Percentiles rank a stretch among this genome's conserved stretches.
These are phyloP conservation scores for Cephalopterus ornatus DNA, from an alignment of 2,113 vertebrate species.

Conservation along the genomic window DNA sequence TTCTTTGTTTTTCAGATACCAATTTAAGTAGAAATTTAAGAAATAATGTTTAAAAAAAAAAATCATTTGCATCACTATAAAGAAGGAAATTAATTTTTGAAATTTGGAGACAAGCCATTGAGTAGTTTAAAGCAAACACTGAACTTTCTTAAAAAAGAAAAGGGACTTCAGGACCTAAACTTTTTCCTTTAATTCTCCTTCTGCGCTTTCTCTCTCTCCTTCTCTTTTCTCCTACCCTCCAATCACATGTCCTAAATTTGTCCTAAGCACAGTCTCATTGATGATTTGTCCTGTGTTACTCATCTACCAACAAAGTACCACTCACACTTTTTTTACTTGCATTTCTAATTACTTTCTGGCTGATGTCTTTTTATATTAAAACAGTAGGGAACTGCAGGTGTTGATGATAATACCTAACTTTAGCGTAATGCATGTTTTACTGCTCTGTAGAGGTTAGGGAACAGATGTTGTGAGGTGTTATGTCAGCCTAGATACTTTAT, in stretches of 20 bases:
- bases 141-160: too few species aligned
- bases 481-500: neutral
- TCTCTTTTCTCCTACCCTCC: neutral
- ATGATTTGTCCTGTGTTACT: neutral
- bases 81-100: neutral
- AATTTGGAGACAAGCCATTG: neutral
- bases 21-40: neutral
- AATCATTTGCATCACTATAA: neutral
- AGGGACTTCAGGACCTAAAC: neutral
- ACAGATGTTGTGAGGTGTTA: neutral
- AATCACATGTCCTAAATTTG: neutral
- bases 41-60: neutral
- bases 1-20: neutral
- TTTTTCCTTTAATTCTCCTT: neutral
- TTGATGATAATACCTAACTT: neutral
- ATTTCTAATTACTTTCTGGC: neutral
- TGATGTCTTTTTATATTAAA: neutral
- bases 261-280: neutral
- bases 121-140: neutral
- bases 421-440: neutral
- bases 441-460: neutral
- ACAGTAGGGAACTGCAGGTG: neutral
- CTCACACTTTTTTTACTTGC: neutral
- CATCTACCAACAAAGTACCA: neutral
- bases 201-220: too few species aligned